A percentile compares a stretch with the other conserved stretches of the same genome.
phyloP scores from a whole-genome alignment of 2,888 invertebrate genomes.

The Linyphia triangularis region DNA sequence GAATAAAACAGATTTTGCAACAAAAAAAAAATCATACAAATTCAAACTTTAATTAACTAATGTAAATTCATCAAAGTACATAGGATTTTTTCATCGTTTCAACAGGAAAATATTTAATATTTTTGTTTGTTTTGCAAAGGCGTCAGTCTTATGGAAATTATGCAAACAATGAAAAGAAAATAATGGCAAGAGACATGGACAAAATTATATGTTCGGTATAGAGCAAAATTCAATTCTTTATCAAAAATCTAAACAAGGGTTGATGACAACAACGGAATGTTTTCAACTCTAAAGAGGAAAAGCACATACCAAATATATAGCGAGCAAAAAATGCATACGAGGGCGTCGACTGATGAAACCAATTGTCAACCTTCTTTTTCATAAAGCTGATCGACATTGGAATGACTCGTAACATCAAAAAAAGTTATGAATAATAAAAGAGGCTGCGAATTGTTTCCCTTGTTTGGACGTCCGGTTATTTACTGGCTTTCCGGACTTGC shows the following conservation, averaged over 20 bases:
- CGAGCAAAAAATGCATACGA: not conserved
- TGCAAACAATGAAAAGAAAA: no score
- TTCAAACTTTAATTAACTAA: no score
- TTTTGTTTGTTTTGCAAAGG: no score
- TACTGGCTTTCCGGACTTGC: not conserved
- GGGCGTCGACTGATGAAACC: slow-evolving; percentile 27
- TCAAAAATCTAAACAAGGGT: not conserved
- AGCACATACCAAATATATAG: not conserved
- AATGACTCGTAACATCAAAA: slow-evolving; percentile 23
- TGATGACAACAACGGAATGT: not conserved
- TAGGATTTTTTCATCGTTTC: no score
- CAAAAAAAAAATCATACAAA: no score
- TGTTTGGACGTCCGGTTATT: slow-evolving; percentile 48
- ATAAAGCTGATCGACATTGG: slow-evolving; percentile 16
- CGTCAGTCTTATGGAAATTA: no score
- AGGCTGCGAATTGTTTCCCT: slow-evolving; percentile 6
- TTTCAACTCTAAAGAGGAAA: no score
- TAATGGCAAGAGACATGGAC: no score
- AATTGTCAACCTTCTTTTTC: not conserved
- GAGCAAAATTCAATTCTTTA: not conserved
- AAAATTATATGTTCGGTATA: no score
- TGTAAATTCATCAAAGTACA: no score
- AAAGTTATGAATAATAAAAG: slow-evolving; percentile 13
- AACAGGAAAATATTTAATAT: no score
- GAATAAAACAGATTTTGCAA: no score